Conservation (phyloP, 1,140 invertebrate genomes). For the Paraescarpia echinospica region DNA sequence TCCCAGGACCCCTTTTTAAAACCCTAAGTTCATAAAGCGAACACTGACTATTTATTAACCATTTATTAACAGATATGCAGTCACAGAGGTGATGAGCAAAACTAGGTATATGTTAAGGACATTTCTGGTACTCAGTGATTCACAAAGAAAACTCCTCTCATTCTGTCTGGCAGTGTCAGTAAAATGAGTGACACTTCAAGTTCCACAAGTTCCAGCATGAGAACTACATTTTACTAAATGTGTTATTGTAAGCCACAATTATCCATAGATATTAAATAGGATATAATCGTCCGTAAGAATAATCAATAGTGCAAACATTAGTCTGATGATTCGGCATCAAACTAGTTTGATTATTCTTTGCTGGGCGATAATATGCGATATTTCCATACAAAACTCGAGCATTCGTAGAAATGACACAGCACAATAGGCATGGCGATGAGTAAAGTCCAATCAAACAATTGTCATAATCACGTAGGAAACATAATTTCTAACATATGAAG, state of each 20-base stretch:
- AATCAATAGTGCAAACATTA: background rate
- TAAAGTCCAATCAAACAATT: constrained; percentile 4
- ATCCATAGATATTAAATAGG: background rate
- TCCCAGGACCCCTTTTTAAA: too few species aligned
- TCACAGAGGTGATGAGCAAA: too few species aligned
- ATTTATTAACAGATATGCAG: too few species aligned
- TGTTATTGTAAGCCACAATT: too few species aligned
- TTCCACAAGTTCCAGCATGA: too few species aligned
- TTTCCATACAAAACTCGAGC: background rate
- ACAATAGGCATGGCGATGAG: constrained; percentile 2
- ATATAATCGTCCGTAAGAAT: background rate
- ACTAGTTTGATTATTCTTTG: background rate
- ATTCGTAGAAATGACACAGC: background rate
- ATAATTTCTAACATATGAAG: background rate
- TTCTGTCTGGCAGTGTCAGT: background rate
- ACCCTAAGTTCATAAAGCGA: too few species aligned
- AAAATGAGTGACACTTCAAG: background rate
- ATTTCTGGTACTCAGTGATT: background rate
- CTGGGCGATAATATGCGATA: constrained; percentile 1
- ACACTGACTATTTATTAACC: too few species aligned
- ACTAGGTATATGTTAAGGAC: too few species aligned
- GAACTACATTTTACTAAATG: background rate
- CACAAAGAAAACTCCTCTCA: background rate
- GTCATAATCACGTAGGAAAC: background rate
- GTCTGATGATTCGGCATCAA: background rate